phyloP scores from a whole-genome alignment of 2,888 invertebrate species.

The Pecten maximus region DNA sequence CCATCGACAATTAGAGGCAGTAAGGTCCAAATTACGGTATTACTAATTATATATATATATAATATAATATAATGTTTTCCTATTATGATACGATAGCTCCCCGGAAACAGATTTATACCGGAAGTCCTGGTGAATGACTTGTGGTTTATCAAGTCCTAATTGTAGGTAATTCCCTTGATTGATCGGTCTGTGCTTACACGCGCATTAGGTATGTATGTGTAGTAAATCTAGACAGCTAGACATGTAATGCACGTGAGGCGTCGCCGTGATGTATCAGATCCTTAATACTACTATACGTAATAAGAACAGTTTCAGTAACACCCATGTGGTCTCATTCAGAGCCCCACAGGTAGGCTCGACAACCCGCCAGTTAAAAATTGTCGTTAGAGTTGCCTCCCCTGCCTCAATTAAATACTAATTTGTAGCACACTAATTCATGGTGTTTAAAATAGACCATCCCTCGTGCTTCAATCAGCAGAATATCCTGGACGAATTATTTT shows the following conservation, averaged over 20 bases:
- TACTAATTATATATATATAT: no score
- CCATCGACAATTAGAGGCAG: no score
- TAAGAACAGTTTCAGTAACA: neutral
- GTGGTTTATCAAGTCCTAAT: neutral
- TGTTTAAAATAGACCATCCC: neutral
- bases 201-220: neutral
- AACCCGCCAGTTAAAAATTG: neutral
- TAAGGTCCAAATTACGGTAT: no score
- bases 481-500: no score
- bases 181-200: neutral
- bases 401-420: constrained; percentile 13
- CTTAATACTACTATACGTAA: neutral
- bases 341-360: no score
- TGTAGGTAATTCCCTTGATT: neutral
- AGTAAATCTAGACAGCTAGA: neutral
- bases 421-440: neutral
- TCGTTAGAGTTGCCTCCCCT: constrained; percentile 17
- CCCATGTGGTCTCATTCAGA: neutral
- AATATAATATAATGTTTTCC: no score
- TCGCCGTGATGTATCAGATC: neutral
- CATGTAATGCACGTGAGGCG: constrained; percentile 27
- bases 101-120: neutral
- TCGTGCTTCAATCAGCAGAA: no score
- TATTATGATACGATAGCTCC: neutral
- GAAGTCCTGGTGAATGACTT: neutral